Conservation (phyloP, 2,113 vertebrate species). For the Perca fluviatilis region DNA sequence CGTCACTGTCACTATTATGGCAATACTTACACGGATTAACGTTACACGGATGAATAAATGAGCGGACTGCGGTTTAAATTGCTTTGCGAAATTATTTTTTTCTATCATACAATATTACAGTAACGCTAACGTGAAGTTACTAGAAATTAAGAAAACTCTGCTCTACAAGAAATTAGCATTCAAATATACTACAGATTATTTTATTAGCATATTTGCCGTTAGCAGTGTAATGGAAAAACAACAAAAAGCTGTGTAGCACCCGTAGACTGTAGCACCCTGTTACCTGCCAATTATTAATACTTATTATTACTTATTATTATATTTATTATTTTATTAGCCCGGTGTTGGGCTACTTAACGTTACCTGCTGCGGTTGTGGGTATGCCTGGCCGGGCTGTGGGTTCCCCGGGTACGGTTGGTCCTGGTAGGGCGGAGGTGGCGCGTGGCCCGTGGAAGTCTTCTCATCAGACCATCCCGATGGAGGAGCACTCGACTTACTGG, state of each 20-base stretch:
- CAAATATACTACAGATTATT: neutral
- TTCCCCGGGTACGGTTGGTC: constrained; percentile 28
- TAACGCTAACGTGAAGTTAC: too few relatives aligned
- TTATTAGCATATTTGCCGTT: too few relatives aligned
- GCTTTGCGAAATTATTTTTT: neutral
- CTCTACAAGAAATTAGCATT: neutral
- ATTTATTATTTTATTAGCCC: too few relatives aligned
- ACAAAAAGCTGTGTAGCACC: too few relatives aligned
- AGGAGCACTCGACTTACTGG: constrained; percentile 43
- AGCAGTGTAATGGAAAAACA: too few relatives aligned
- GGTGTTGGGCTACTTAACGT: neutral
- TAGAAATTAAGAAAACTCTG: neutral
- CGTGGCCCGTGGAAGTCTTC: constrained; percentile 56
- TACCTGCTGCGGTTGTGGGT: constrained; percentile 20
- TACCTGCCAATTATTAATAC: neutral
- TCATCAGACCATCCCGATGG: constrained; percentile 21
- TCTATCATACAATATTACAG: neutral
- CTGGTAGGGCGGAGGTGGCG: constrained; percentile 71
- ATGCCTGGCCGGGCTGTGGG: constrained; percentile 34
- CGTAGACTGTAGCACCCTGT: neutral
- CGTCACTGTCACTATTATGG: too few relatives aligned
- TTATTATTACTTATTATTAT: too few relatives aligned
- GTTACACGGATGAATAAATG: too few relatives aligned
- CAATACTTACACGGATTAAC: too few relatives aligned
- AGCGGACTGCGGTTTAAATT: neutral